Percentiles rank a stretch among this genome's conserved stretches.
Conservation (phyloP, 2,888 invertebrate genomes). For the Linyphia triangularis region DNA sequence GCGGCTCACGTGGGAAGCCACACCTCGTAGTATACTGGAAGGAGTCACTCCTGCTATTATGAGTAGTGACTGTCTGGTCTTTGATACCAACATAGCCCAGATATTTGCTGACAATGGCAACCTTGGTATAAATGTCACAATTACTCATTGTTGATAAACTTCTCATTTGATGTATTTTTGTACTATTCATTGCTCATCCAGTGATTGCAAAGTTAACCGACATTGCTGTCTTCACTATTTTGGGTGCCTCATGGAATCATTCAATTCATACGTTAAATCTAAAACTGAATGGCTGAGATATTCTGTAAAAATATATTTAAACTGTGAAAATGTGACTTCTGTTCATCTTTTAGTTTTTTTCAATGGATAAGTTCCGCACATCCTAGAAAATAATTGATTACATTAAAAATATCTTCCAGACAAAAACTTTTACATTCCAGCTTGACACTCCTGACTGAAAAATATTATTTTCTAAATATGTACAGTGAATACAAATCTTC, state of each 20-base stretch:
- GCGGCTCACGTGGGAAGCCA: conserved; percentile 98
- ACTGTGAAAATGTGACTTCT: background rate
- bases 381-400: background rate
- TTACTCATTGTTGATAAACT: conserved; percentile 82
- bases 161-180: background rate
- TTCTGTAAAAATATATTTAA: background rate
- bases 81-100: conserved; percentile 98
- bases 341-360: background rate
- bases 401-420: background rate
- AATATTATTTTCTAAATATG: background rate
- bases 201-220: conserved; percentile 16
- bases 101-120: conserved; percentile 99
- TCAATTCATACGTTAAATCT: background rate
- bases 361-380: background rate
- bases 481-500: background rate
- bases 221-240: conserved; percentile 24
- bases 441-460: background rate
- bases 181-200: conserved; percentile 22
- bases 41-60: conserved; percentile 98
- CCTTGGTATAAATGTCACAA: conserved; percentile 99
- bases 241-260: conserved; percentile 23
- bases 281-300: background rate
- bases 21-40: conserved; percentile 98
- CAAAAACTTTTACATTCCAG: background rate
- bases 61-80: conserved; percentile 98